phyloP scores from a whole-genome alignment of 2,888 invertebrate species.

The Sphaerophoria taeniata region DNA sequence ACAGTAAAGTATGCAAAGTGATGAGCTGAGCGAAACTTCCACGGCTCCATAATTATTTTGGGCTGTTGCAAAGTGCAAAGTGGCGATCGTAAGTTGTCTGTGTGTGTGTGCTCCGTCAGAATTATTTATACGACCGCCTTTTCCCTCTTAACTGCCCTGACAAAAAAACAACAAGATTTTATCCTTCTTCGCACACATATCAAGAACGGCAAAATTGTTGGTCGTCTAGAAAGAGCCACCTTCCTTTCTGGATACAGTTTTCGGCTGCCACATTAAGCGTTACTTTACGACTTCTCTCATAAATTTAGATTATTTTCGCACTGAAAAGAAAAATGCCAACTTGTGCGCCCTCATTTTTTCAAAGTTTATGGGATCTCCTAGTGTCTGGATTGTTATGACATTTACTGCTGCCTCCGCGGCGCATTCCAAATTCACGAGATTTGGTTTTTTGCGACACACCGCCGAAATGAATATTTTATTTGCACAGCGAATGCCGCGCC shows the following conservation, averaged over 20 bases:
- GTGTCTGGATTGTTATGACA: constrained; percentile 16
- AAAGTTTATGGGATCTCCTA: constrained; percentile 30
- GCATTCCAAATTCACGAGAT: neutral
- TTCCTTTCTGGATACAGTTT: constrained; percentile 3
- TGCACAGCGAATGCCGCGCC: neutral
- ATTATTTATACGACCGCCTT: constrained; percentile 1
- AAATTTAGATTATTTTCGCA: constrained; percentile 71
- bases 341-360: constrained; percentile 59
- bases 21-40: constrained; percentile 41
- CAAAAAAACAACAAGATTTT: neutral
- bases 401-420: neutral
- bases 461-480: neutral
- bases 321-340: constrained; percentile 55
- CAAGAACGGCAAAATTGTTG: neutral
- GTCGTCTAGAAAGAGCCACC: constrained; percentile 33
- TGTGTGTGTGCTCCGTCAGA: constrained; percentile 17
- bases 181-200: neutral
- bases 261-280: constrained; percentile 69
- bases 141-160: neutral
- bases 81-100: constrained; percentile 37
- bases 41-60: constrained; percentile 16
- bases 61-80: constrained; percentile 51
- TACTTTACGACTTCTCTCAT: constrained; percentile 62
- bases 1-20: constrained; percentile 68
- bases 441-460: neutral